Percentiles rank a stretch among this genome's conserved stretches.
Evolutionary conservation across 53 echinoderm and acorn worm genomes (phyloP).

Genomic region (Patiria pectinifera): DNA sequence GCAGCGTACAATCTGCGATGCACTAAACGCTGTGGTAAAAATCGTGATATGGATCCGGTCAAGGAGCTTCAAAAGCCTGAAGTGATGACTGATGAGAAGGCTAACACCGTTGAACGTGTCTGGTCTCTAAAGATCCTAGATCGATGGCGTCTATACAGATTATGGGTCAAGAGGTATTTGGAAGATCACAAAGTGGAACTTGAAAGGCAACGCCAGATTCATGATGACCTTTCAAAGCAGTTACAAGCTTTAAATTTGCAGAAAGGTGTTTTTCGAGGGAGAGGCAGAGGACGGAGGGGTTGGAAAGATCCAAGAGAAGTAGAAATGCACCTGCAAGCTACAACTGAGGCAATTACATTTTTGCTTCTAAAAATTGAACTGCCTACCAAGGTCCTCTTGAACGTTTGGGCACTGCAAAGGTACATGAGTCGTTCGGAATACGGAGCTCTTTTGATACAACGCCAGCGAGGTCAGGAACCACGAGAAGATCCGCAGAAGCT

Average conservation of each 20-base stretch:
- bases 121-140: slow-evolving; percentile 20
- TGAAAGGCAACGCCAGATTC: background rate
- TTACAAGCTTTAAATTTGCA: slow-evolving; percentile 46
- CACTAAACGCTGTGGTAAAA: slow-evolving; percentile 9
- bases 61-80: slow-evolving; percentile 7
- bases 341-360: background rate
- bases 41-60: background rate
- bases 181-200: slow-evolving; percentile 20
- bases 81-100: slow-evolving; percentile 33
- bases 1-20: background rate
- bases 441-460: background rate
- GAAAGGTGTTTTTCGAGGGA: background rate
- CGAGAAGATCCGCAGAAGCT: background rate
- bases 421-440: slow-evolving; percentile 53
- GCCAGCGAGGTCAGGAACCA: background rate
- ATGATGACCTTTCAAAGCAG: slow-evolving; percentile 49
- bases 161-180: slow-evolving; percentile 68
- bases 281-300: background rate
- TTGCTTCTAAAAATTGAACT: background rate
- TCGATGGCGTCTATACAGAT: slow-evolving; percentile 83
- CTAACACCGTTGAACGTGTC: background rate
- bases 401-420: slow-evolving; percentile 19
- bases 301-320: background rate
- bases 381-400: slow-evolving; percentile 40
- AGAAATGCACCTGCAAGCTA: background rate